Evolutionary conservation across 2,797 vertebrate species (phyloP), one percentile per base, ranked within the genome.

Genomic region (Eulemur mongoz): DNA sequence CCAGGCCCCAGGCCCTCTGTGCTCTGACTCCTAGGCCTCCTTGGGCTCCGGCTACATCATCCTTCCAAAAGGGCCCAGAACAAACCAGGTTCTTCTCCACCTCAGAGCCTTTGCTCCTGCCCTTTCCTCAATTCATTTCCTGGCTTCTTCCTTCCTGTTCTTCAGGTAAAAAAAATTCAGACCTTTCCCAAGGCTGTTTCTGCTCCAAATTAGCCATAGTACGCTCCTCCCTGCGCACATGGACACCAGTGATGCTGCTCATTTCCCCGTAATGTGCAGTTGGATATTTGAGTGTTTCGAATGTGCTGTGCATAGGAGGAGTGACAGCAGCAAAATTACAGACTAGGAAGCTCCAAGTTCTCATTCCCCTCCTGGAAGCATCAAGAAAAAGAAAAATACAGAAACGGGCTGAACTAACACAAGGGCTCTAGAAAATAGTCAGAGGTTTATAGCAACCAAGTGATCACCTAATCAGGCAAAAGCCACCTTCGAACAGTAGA

Each of bases 391-490:
- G 40, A 63, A 57, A 23, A 38, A 35, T 45, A 30, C 32, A 38
- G 93, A 87, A 80, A 65, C 7, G 5, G 69, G 69, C 45, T 57
- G 40, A 85, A 72, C 20, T 76, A 76, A 69, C 38, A 32, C 3
- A 89, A 79, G 54, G 48, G 45, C 57, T 65, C 63, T 70, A 65
- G 72, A 54, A 91, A 90, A 65, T 1, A 70, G 52, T 80, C 90
- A 72, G 63, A 70, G 40, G 48, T 78, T 65, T 78, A 43, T 9
- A 80, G 57, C 45, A 87, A 80, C 43, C 76, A 65, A 67, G 27
- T 59, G 63, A 86, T 65, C 23, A 43, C 27, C 70, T 40, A 59
- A 4, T 91, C 48, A 93, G 93, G 89, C 48, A 93, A 92, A 93
- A 54, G 59, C 65, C 27, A 80, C 80, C 65, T 91, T 92, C 27